Conservation (phyloP, 2,113 vertebrate genomes). For the Eira barbara region DNA sequence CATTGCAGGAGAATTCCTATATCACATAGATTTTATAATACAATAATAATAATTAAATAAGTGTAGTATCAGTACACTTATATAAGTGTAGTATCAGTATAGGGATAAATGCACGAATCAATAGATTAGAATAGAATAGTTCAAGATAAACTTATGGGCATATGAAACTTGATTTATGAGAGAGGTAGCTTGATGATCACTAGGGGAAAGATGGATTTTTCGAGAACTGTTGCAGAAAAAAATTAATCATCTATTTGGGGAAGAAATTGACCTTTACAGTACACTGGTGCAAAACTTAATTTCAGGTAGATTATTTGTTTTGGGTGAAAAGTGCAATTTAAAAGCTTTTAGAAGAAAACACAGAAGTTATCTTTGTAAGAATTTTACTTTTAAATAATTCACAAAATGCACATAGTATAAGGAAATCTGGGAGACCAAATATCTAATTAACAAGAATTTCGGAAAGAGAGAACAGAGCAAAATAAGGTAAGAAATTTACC, state of each 20-base stretch:
- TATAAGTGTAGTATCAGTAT: background rate
- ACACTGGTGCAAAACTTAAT: background rate
- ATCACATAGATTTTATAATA: background rate
- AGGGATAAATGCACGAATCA: background rate
- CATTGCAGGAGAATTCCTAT: background rate
- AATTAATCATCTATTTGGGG: background rate
- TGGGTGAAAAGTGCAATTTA: background rate
- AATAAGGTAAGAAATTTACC: background rate
- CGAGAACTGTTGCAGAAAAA: background rate
- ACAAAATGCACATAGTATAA: background rate
- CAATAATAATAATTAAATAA: background rate
- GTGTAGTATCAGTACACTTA: no score
- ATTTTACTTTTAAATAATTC: background rate
- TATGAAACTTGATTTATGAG: background rate
- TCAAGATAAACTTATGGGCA: background rate
- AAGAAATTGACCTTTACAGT: background rate
- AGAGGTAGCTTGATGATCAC: background rate
- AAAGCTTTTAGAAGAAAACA: background rate
- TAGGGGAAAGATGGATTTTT: background rate
- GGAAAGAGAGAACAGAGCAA: background rate
- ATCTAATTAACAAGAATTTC: background rate
- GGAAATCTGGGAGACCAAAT: background rate
- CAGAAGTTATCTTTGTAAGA: background rate
- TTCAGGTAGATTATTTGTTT: background rate
- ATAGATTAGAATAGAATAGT: background rate